Evolutionary conservation across 2,113 vertebrate species (phyloP).

Genomic region (Fulica atra): DNA sequence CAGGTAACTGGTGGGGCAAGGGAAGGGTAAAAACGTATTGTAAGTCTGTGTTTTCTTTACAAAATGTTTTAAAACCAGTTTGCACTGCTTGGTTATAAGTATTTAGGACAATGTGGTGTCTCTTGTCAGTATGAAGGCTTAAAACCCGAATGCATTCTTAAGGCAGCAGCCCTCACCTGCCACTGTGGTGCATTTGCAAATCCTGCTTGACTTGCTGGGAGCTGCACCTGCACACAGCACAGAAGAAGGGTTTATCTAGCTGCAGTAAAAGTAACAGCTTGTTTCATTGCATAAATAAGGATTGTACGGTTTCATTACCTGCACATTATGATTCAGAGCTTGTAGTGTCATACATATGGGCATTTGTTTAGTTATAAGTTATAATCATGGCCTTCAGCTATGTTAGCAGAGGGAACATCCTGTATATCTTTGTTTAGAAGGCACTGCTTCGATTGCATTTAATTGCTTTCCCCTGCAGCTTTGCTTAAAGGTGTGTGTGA

Average conservation of each 20-base stretch:
- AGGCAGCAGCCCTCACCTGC: not conserved
- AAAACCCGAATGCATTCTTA: not conserved
- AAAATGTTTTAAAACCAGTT: not conserved
- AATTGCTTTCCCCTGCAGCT: slow-evolving; percentile 14
- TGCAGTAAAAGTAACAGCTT: slow-evolving; percentile 4
- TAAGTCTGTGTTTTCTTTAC: not conserved
- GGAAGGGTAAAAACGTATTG: not conserved
- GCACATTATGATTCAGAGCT: slow-evolving; percentile 15
- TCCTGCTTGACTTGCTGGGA: not conserved
- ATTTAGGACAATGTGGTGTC: not conserved
- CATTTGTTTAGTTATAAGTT: slow-evolving; percentile 18
- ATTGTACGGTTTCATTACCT: slow-evolving; percentile 11
- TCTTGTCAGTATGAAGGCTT: not conserved
- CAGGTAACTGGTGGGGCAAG: not conserved
- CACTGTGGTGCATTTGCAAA: not conserved
- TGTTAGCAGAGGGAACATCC: slow-evolving; percentile 4
- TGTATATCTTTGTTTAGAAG: slow-evolving; percentile 20
- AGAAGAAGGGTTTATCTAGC: not conserved
- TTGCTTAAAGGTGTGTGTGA: slow-evolving; percentile 14
- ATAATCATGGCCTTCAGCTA: slow-evolving; percentile 13
- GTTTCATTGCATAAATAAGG: slow-evolving; percentile 32
- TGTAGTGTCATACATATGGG: slow-evolving; percentile 9
- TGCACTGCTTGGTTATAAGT: not conserved
- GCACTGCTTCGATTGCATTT: not conserved
- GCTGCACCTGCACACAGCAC: not conserved